Evolutionary conservation across 2,888 invertebrate species (phyloP), one percentile per base, ranked within the genome.

Genomic region (Sarcophaga rosellei): DNA sequence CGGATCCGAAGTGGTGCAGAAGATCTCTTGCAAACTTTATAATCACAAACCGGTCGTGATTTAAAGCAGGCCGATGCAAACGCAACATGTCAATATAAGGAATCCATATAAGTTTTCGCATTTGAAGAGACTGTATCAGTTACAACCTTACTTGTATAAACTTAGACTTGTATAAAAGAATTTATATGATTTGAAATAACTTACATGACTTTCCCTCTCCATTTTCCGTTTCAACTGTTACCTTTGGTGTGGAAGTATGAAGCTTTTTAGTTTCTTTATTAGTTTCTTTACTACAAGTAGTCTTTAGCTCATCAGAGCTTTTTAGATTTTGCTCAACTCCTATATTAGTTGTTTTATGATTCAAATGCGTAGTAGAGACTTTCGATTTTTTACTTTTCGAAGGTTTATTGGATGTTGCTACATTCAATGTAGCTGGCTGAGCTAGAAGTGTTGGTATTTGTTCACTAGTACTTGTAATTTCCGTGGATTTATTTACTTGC

Each of bases 391-490:
- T 65, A 35, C 10, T 63, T 4, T 44, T 73, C 2, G 63, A 8
- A n/a, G 15, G 25, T 15, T 47, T 25, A 2, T 25, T 35, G 35
- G 2, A 35, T 35, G 8, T 35, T 35, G 4, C 25, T 25, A 10
- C 35, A 35, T 35, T 6, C 35, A 35, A 35, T 35, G 6, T 35
- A 35, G 6, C 6, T 35, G 35, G 12, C n/a, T 21, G 10, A 15
- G 15, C 12, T 20, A 35, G 10, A 15, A 23, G 59, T 0, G 53
- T 20, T 20, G 59, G 63, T 1, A 62, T 23, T 20, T 86, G 70
- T 21, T 84, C 85, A 65, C 70, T 87, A 2, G 88, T 87, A 76
- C 88, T 88, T 17, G 88, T 79, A 12, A 87, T 87, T 76, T 87
- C 84, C 3, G 81, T 68, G 1, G 77, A 78, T 62, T 47, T 88